Percentiles rank a stretch among this genome's conserved stretches.
Evolutionary conservation across 2,888 invertebrate genomes (phyloP).

Genomic region (Rhagonycha lutea): DNA sequence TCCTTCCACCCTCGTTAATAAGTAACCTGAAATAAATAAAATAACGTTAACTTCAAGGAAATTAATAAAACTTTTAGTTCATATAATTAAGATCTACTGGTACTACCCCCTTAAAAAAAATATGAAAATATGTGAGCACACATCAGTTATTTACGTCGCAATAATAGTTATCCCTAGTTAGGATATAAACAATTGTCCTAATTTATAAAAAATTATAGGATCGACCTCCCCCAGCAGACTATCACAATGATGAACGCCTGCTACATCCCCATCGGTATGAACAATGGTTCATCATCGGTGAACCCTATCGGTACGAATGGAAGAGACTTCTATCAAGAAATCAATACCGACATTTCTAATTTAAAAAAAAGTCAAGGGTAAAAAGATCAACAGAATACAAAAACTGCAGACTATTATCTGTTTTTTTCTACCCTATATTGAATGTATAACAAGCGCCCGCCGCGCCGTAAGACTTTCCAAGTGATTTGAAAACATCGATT

Average conservation of each 20-base stretch:
- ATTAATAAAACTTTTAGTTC: too few species aligned
- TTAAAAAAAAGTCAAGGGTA: background rate
- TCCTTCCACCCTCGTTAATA: conserved; percentile 91
- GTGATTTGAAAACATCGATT: background rate
- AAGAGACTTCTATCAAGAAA: background rate
- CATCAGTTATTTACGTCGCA: too few species aligned
- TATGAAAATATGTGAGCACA: too few species aligned
- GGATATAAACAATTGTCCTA: background rate
- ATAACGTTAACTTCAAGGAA: background rate
- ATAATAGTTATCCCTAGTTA: background rate
- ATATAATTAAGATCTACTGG: too few species aligned
- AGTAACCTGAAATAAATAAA: conserved; percentile 75
- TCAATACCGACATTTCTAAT: background rate
- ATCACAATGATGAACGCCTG: background rate
- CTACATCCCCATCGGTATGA: background rate
- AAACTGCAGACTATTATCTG: background rate
- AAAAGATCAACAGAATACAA: background rate
- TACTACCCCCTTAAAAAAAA: too few species aligned
- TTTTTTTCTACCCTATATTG: too few species aligned
- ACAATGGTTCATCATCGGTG: background rate
- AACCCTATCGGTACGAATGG: background rate
- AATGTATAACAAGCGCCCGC: too few species aligned
- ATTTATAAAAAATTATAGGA: background rate
- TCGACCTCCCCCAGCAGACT: background rate
- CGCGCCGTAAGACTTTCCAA: background rate